These are phyloP conservation scores for Oxycera nigricornis DNA, from an alignment of 2,888 invertebrate species.

Conservation along the genomic window DNA sequence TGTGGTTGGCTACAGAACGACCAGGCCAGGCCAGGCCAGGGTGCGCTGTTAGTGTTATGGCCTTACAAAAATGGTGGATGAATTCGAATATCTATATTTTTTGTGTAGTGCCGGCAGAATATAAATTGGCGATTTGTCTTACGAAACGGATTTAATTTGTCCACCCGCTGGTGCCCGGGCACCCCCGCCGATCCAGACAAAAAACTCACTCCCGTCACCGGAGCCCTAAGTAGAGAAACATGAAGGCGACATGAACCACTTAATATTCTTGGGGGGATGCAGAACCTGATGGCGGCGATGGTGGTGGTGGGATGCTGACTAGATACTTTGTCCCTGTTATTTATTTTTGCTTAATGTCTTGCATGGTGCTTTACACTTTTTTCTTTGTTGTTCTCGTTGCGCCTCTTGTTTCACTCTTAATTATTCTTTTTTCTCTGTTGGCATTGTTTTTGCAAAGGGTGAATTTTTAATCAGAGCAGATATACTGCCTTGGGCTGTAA, in stretches of 20 bases:
- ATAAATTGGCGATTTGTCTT: constrained; percentile 49
- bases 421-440: constrained; percentile 26
- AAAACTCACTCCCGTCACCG: neutral
- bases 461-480: constrained; percentile 38
- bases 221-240: neutral
- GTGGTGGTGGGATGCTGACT: neutral
- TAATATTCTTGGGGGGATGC: constrained; percentile 15
- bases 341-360: constrained; percentile 21
- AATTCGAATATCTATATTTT: constrained; percentile 47
- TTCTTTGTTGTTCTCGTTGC: constrained; percentile 20
- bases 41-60: constrained; percentile 1
- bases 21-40: too few species aligned
- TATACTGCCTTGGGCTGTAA: neutral
- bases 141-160: constrained; percentile 45
- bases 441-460: constrained; percentile 38
- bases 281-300: neutral
- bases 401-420: constrained; percentile 25
- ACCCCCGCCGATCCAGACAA: neutral
- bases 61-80: constrained; percentile 40
- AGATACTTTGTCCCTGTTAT: constrained; percentile 25
- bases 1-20: constrained; percentile 14
- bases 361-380: constrained; percentile 19
- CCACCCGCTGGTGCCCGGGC: neutral
- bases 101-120: constrained; percentile 45
- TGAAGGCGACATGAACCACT: constrained; percentile 32